Conservation (phyloP, 2,888 invertebrate genomes). For the Plemyria rubiginata region DNA sequence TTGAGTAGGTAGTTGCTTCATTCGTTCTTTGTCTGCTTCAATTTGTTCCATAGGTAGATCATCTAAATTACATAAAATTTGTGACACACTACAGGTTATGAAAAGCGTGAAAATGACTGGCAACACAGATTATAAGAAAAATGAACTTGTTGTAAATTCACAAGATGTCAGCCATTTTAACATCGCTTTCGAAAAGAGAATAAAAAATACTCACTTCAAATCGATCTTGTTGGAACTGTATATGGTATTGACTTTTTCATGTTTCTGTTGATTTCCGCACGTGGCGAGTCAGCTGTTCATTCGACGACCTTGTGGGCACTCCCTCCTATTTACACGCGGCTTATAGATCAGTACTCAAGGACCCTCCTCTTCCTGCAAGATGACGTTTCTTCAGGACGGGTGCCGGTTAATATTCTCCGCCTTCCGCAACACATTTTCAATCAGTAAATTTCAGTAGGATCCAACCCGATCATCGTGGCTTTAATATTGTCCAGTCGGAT, state of each 20-base stretch:
- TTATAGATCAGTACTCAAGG: constrained; percentile 44
- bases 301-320: constrained; percentile 74
- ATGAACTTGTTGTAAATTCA: constrained; percentile 32
- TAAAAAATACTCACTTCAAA: constrained; percentile 61
- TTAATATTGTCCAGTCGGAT: constrained; percentile 77
- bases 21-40: constrained; percentile 50
- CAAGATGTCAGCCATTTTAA: constrained; percentile 18
- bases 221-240: constrained; percentile 39
- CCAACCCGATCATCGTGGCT: constrained; percentile 70
- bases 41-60: constrained; percentile 36
- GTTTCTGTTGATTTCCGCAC: constrained; percentile 64
- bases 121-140: constrained; percentile 1
- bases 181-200: constrained; percentile 19
- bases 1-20: constrained; percentile 59
- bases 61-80: constrained; percentile 19
- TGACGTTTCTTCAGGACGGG: constrained; percentile 76
- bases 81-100: too few relatives aligned
- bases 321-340: constrained; percentile 74
- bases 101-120: constrained; percentile 23
- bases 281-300: constrained; percentile 75
- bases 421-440: constrained; percentile 80
- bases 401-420: constrained; percentile 73
- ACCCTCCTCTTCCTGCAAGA: constrained; percentile 80
- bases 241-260: constrained; percentile 51
- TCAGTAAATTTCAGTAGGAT: constrained; percentile 79